Conservation (phyloP, 2,888 invertebrate genomes). For the Smittia aterrima region DNA sequence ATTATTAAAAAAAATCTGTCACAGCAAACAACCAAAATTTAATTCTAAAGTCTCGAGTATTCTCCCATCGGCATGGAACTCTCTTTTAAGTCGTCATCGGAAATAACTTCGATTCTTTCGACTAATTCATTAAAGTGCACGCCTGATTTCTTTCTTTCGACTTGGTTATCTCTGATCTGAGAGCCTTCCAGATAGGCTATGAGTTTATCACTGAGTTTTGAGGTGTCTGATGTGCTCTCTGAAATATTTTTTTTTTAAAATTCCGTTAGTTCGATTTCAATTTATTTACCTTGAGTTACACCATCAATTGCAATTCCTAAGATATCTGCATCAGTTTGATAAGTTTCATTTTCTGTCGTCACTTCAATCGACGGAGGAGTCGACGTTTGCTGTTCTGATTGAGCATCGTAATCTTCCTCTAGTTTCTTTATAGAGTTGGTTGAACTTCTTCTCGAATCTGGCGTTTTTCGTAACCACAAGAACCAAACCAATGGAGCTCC, state of each 20-base stretch:
- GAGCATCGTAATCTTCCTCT: not conserved
- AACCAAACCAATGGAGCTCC: not conserved
- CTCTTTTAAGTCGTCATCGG: not conserved
- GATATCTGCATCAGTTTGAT: constrained; percentile 2
- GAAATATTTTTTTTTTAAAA: constrained; percentile 13
- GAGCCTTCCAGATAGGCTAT: not conserved
- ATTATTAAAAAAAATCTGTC: too few relatives aligned
- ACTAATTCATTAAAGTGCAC: constrained; percentile 61
- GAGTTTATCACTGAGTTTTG: not conserved
- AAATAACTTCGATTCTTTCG: constrained; percentile 54
- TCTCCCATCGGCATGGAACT: too few relatives aligned
- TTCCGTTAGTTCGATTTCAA: not conserved
- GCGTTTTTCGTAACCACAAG: not conserved
- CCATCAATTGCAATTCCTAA: constrained; percentile 5
- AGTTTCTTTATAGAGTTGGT: not conserved
- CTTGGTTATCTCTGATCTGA: too few relatives aligned
- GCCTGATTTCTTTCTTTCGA: constrained; percentile 55
- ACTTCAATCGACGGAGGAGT: not conserved
- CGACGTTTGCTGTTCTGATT: not conserved
- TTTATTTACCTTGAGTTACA: constrained; percentile 10
- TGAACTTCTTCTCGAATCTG: not conserved
- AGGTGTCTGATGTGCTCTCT: constrained; percentile 3
- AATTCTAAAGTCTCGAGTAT: too few relatives aligned
- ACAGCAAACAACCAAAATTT: too few relatives aligned
- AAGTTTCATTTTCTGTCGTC: not conserved